Evolutionary conservation across 2,888 invertebrate species (phyloP).

Genomic region (Xanthorhoe spadicearia): DNA sequence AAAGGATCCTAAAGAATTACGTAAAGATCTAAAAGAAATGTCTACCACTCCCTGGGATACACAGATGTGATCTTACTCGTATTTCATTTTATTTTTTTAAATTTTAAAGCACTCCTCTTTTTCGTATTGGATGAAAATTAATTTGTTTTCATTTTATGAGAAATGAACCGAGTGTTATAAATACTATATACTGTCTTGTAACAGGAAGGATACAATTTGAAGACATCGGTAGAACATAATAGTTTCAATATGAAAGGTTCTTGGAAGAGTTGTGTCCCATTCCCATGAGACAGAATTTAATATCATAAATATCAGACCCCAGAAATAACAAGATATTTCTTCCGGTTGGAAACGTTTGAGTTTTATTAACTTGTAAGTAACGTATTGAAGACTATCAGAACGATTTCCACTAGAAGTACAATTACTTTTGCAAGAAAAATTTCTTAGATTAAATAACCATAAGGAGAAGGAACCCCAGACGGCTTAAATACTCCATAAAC

Average conservation of each 20-base stretch:
- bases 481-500: no score
- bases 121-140: no score
- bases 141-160: neutral
- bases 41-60: no score
- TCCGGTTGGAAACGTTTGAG: slow-evolving; percentile 47
- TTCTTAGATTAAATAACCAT: no score
- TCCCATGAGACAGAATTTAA: slow-evolving; percentile 55
- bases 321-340: slow-evolving; percentile 52
- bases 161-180: neutral
- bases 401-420: neutral
- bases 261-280: slow-evolving; percentile 41
- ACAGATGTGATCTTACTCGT: no score
- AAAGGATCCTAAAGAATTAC: no score
- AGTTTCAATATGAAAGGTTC: slow-evolving; percentile 39
- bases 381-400: slow-evolving; percentile 10
- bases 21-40: no score
- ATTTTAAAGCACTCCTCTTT: no score
- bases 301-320: slow-evolving; percentile 55
- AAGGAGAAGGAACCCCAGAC: no score
- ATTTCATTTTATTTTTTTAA: neutral
- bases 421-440: neutral
- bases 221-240: slow-evolving; percentile 25
- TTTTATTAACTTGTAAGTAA: slow-evolving; percentile 48
- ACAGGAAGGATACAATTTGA: slow-evolving; percentile 25
- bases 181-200: neutral